Conservation (phyloP, 2,888 invertebrate genomes). For the Tinea pellionella region DNA sequence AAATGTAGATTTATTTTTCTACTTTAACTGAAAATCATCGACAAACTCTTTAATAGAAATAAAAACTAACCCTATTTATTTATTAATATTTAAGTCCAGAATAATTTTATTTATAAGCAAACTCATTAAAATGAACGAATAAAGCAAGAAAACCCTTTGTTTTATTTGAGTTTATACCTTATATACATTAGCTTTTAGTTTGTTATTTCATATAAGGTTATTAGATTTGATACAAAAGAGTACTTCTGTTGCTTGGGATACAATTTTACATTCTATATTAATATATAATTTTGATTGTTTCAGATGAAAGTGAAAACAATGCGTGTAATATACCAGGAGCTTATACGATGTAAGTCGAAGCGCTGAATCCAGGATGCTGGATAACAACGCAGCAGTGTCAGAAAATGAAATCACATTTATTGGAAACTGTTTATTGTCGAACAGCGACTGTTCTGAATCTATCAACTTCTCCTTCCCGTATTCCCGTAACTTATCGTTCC, state of each 20-base stretch:
- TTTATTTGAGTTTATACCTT: too few species aligned
- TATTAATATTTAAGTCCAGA: too few species aligned
- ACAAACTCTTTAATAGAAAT: too few species aligned
- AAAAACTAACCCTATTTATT: too few species aligned
- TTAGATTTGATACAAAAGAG: not conserved
- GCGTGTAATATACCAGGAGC: not conserved
- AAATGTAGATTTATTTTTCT: too few species aligned
- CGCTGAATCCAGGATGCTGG: slow-evolving; percentile 9
- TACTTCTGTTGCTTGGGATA: not conserved
- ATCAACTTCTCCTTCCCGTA: not conserved
- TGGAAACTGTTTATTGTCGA: not conserved
- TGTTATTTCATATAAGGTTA: not conserved
- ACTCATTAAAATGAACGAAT: too few species aligned
- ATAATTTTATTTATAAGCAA: too few species aligned
- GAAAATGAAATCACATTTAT: slow-evolving; percentile 1
- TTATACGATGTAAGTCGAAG: not conserved
- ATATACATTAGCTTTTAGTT: not conserved
- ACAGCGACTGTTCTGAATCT: slow-evolving; percentile 1
- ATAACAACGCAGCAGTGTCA: not conserved
- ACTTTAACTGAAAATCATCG: too few species aligned
- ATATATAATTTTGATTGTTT: not conserved
- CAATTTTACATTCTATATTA: not conserved
- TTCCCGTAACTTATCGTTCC: not conserved
- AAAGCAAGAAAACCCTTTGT: too few species aligned
- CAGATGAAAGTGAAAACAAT: slow-evolving; percentile 1